These are phyloP conservation scores for Xylocopa sonorina DNA, from an alignment of 1,140 invertebrate genomes.

Conservation along the genomic window DNA sequence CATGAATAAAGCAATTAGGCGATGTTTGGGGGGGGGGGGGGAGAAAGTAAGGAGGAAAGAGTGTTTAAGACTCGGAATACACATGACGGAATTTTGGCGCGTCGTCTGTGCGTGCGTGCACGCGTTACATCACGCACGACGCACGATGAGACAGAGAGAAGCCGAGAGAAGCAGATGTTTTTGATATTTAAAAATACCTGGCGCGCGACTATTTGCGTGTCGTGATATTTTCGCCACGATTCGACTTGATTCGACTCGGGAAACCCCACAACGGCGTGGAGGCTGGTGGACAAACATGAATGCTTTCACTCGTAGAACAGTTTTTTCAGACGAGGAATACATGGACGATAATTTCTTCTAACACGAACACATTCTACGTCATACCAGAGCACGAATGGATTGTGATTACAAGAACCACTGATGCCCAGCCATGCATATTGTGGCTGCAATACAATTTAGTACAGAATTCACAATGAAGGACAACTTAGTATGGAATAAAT, in stretches of 20 bases:
- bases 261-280: slow-evolving; percentile 68
- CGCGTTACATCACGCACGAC: slow-evolving; percentile 61
- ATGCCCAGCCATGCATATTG: no score
- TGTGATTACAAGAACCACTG: no score
- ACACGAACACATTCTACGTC: no score
- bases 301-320: slow-evolving; percentile 20
- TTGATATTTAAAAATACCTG: slow-evolving; percentile 69
- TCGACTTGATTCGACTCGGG: slow-evolving; percentile 57
- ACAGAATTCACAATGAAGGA: no score
- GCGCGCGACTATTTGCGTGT: slow-evolving; percentile 62
- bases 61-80: slow-evolving; percentile 18
- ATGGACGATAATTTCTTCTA: no score
- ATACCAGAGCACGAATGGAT: no score
- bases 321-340: neutral
- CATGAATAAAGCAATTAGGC: neutral
- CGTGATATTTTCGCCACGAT: slow-evolving; percentile 58
- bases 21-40: neutral
- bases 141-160: slow-evolving; percentile 44
- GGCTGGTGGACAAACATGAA: slow-evolving; percentile 10
- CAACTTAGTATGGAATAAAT: no score
- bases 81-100: slow-evolving; percentile 56
- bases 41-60: neutral
- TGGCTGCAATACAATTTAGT: no score
- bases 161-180: slow-evolving; percentile 62
- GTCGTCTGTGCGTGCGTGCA: slow-evolving; percentile 23